Percentiles rank a stretch among this genome's conserved stretches.
Evolutionary conservation across 2,797 vertebrate species (phyloP).

Genomic region (Lerista edwardsae): DNA sequence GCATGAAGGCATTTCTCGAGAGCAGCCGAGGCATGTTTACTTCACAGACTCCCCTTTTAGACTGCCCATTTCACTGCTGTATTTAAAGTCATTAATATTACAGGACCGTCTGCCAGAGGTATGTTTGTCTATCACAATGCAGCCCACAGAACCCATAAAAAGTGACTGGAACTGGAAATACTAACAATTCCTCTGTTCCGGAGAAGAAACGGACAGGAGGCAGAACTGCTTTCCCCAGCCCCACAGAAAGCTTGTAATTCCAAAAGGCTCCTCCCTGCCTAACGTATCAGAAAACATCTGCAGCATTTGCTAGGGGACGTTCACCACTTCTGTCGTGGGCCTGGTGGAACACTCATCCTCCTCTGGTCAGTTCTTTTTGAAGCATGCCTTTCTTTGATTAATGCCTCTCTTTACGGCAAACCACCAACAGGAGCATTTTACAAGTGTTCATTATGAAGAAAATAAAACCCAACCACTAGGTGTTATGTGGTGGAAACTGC

Average conservation of each 20-base stretch:
- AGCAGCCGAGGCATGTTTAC: neutral
- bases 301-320: neutral
- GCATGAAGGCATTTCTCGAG: neutral
- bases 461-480: neutral
- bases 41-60: conserved; percentile 6
- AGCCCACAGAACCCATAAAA: conserved; percentile 21
- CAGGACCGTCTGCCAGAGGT: conserved; percentile 17
- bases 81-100: conserved; percentile 17
- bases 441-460: neutral
- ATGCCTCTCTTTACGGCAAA: neutral
- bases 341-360: neutral
- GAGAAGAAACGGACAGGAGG: conserved; percentile 10
- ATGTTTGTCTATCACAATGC: conserved; percentile 41
- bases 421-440: neutral
- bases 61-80: neutral
- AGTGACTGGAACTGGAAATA: conserved; percentile 36
- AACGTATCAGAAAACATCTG: conserved; percentile 5
- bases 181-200: conserved; percentile 19
- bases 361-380: neutral
- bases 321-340: neutral
- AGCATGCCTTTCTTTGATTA: neutral
- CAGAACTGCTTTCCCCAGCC: neutral
- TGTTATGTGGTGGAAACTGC: no score
- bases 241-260: neutral
- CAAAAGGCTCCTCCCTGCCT: neutral